Evolutionary conservation across 2,113 vertebrate species (phyloP).

Genomic region (Chamaetylas fuelleborni): DNA sequence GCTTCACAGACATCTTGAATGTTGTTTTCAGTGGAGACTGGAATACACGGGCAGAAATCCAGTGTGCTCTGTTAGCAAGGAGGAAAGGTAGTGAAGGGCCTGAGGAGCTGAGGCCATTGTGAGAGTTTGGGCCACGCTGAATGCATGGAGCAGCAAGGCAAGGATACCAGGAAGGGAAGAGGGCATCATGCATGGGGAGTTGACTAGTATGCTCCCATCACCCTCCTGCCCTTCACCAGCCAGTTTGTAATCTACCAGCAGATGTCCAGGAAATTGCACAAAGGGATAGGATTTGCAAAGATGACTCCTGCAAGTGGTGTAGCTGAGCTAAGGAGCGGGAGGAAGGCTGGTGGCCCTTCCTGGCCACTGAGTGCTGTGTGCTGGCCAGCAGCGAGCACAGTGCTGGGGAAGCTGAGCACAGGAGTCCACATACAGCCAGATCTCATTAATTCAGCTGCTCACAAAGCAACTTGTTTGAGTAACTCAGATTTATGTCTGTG

Average conservation of each 20-base stretch:
- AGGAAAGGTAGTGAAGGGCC: not conserved
- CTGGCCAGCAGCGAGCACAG: rapidly evolving
- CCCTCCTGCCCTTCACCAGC: not conserved
- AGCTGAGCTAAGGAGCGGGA: not conserved
- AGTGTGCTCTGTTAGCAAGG: not conserved
- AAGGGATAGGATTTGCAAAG: not conserved
- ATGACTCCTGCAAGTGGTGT: not conserved
- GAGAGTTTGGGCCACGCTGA: not conserved
- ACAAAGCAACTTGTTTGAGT: not conserved
- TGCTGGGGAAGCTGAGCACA: not conserved
- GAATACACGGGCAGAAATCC: not conserved
- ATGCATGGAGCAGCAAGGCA: not conserved
- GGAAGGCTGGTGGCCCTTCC: not conserved
- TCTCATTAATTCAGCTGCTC: not conserved
- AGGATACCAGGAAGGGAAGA: not conserved
- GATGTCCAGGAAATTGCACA: not conserved
- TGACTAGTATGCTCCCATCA: not conserved
- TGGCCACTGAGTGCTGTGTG: rapidly evolving
- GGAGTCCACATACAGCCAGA: rapidly evolving
- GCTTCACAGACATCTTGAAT: not conserved
- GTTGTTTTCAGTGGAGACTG: not conserved
- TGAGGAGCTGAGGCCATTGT: rapidly evolving
- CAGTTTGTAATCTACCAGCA: rapidly evolving
- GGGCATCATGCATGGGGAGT: rapidly evolving
- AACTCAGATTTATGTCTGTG: not conserved